phyloP scores from a whole-genome alignment of 2,797 vertebrate species.

The Scyliorhinus canicula region DNA sequence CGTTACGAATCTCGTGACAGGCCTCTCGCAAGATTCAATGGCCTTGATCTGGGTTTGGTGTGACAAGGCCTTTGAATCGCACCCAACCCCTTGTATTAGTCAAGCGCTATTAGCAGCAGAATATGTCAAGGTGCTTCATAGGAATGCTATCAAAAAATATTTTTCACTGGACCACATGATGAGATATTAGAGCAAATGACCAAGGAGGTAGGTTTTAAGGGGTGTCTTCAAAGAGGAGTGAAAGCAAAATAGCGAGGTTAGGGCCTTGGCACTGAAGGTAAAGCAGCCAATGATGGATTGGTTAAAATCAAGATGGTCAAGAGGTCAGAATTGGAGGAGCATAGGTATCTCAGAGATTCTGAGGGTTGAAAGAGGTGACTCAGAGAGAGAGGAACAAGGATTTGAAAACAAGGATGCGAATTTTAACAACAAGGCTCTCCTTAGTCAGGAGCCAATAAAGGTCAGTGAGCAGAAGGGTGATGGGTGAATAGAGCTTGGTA shows the following conservation, averaged over 20 bases:
- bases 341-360: not conserved
- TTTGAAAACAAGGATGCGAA: not conserved
- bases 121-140: not conserved
- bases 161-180: not conserved
- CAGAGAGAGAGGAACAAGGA: not conserved
- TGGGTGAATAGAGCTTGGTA: too few relatives aligned
- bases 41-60: too few relatives aligned
- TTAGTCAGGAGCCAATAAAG: not conserved
- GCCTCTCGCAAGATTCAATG: too few relatives aligned
- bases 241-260: not conserved
- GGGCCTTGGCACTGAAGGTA: not conserved
- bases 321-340: not conserved
- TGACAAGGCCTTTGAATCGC: too few relatives aligned
- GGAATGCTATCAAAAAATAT: not conserved
- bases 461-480: not conserved
- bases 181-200: too few relatives aligned
- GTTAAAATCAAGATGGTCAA: not conserved
- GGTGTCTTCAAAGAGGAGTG: not conserved
- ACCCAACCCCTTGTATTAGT: not conserved
- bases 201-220: not conserved
- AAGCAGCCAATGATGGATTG: not conserved
- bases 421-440: not conserved
- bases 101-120: not conserved
- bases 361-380: not conserved
- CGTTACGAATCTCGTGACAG: too few relatives aligned